Evolutionary conservation across 2,113 vertebrate genomes (phyloP).

Genomic region (Cinclus mexicanus): DNA sequence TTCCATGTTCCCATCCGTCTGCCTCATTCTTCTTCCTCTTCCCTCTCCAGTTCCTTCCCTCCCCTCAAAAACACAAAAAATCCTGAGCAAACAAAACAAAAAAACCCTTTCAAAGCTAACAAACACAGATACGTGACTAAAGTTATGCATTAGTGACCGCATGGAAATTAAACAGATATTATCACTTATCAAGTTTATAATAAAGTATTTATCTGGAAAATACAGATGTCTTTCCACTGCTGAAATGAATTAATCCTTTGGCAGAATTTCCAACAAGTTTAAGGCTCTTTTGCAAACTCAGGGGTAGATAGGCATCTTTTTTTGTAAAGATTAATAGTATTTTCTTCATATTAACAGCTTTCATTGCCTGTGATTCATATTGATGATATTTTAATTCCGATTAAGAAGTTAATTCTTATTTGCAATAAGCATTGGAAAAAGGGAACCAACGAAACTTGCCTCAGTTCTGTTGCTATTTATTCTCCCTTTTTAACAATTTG

Average conservation of each 20-base stretch:
- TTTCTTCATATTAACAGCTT: slow-evolving; percentile 63
- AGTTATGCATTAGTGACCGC: slow-evolving; percentile 14
- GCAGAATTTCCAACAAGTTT: slow-evolving; percentile 48
- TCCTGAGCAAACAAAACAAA: background rate
- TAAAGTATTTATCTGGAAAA: slow-evolving; percentile 17
- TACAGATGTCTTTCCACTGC: slow-evolving; percentile 26
- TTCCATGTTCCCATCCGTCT: background rate
- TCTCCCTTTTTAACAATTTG: background rate
- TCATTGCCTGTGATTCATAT: slow-evolving; percentile 55
- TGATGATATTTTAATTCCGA: slow-evolving; percentile 68
- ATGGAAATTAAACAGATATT: slow-evolving; percentile 25
- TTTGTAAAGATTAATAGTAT: slow-evolving; percentile 55
- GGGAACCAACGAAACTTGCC: background rate
- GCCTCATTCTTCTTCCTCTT: background rate
- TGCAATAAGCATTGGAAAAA: slow-evolving; percentile 38
- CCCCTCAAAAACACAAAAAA: background rate
- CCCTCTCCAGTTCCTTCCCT: fast-evolving
- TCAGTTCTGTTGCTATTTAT: background rate
- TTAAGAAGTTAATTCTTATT: slow-evolving; percentile 62
- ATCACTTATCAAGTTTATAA: background rate
- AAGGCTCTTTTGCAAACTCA: slow-evolving; percentile 16
- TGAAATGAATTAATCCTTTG: slow-evolving; percentile 29
- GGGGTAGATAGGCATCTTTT: slow-evolving; percentile 40
- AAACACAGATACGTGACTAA: background rate
- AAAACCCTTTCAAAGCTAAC: background rate